These are phyloP conservation scores for Astyanax mexicanus DNA, from an alignment of 2,797 vertebrate genomes.

Conservation along the genomic window DNA sequence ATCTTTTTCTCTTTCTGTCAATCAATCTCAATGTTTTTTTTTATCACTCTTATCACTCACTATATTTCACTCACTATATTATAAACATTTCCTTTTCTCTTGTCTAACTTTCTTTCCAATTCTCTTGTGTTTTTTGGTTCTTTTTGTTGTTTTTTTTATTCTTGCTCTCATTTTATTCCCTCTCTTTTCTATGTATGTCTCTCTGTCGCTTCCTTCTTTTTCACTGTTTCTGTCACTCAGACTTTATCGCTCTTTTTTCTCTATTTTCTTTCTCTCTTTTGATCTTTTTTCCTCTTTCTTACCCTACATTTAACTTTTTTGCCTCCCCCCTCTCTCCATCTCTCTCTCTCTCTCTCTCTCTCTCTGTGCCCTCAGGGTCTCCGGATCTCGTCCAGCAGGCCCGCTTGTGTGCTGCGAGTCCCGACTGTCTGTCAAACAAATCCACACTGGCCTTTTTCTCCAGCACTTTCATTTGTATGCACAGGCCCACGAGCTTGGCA, in stretches of 20 bases:
- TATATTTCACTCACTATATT: too few relatives aligned
- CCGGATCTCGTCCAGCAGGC: slow-evolving; percentile 55
- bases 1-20: slow-evolving; percentile 15
- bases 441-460: slow-evolving; percentile 64
- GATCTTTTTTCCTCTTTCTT: slow-evolving; percentile 24
- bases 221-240: slow-evolving; percentile 21
- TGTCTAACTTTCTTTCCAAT: too few relatives aligned
- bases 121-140: too few relatives aligned
- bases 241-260: slow-evolving; percentile 23
- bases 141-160: too few relatives aligned
- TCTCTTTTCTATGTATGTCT: too few relatives aligned
- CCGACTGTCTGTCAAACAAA: slow-evolving; percentile 71
- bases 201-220: background rate
- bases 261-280: background rate
- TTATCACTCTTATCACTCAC: too few relatives aligned
- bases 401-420: slow-evolving; percentile 56
- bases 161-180: too few relatives aligned
- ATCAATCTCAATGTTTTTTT: too few relatives aligned
- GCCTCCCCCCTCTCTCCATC: slow-evolving; percentile 47
- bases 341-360: slow-evolving; percentile 41
- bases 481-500: slow-evolving; percentile 68
- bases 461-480: slow-evolving; percentile 67
- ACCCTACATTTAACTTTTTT: slow-evolving; percentile 1
- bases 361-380: slow-evolving; percentile 37
- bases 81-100: too few relatives aligned